A percentile compares a stretch with the other conserved stretches of the same genome.
Evolutionary conservation across 2,797 vertebrate species (phyloP).

Genomic region (Gymnopithys bicolor): DNA sequence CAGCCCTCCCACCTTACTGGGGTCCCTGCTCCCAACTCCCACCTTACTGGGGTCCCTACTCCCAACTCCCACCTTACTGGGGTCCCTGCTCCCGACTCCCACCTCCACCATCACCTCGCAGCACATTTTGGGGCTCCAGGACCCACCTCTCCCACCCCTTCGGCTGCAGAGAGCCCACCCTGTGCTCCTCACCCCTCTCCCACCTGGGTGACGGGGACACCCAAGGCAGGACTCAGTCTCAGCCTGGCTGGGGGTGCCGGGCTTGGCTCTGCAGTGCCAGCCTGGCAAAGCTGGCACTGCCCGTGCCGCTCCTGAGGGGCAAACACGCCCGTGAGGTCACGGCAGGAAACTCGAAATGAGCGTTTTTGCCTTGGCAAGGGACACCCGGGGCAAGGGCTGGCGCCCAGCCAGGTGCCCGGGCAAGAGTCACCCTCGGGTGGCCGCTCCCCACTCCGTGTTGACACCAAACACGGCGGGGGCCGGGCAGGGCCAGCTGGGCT

Average conservation of each 20-base stretch:
- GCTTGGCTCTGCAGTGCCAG: background rate
- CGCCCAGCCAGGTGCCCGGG: background rate
- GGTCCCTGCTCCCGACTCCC: background rate
- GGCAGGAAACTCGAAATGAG: background rate
- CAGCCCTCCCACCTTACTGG: too few species aligned
- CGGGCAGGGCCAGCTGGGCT: background rate
- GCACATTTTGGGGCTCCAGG: accelerated
- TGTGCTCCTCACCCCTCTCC: background rate
- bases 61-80: too few species aligned
- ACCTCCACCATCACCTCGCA: background rate
- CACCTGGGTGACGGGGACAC: background rate
- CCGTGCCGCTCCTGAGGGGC: background rate
- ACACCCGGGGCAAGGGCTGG: background rate
- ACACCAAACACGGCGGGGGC: slow-evolving; percentile 13
- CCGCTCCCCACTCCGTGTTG: background rate
- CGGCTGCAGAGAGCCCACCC: background rate
- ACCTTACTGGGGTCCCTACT: too few species aligned
- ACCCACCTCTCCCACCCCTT: too few species aligned
- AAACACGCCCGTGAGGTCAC: too few species aligned
- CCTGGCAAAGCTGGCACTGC: background rate
- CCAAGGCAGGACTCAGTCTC: background rate
- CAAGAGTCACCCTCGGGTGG: background rate
- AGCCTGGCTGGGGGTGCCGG: background rate
- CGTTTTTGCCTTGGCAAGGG: background rate
- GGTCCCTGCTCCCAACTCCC: too few species aligned